Base-by-base conservation (phyloP, 2,797 vertebrate genomes). In the Eospalax fontanierii region DNA sequence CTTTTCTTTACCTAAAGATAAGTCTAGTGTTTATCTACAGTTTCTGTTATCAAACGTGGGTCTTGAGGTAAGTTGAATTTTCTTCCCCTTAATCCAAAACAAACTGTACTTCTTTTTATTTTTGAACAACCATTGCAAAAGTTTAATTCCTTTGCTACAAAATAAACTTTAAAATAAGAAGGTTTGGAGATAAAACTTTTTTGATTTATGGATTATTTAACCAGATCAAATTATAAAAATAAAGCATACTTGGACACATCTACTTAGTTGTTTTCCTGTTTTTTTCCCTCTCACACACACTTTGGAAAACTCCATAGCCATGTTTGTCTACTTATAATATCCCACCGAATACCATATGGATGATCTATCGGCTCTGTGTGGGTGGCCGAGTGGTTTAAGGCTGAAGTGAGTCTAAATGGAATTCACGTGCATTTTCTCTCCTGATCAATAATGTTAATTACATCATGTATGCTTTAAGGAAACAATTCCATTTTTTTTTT, bases 381-480 rank as follows among this genome's bases (percentile, higher is more conserved):
- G 43, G 38, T 71, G 91, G 11, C 35, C 89, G 59, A 90, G 68
- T 68, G 40, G 30, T 93, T 96, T 93, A 79, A 96, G 16, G 7
- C 38, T 87, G n/a, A 57, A 90, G 95, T 91, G 81, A 93, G 87
- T 46, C 96, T n/a, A 92, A 90, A n/a, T 43, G 7, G 18, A 92
- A 93, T 57, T 96, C 40, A 75, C 87, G 57, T 93, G 65, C 75
- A 94, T 84, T 94, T 95, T 76, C 93, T 95, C 81, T 97, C 81
- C 74, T 96, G 84, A 54, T 43, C 0, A 8, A 66, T 81, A 90
- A 96, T 10, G 0, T 93, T 76, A 97, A 97, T 94, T 95, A 40
- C 43, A 97, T 95, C 66, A 89, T 18, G 12, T 57, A 89, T 61
- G n/a, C 85, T 97, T 98, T 93, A 97, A 98, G 80, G 74, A 96